These are phyloP conservation scores for Masticophis lateralis DNA, from an alignment of 2,797 vertebrate species.

Conservation along the genomic window DNA sequence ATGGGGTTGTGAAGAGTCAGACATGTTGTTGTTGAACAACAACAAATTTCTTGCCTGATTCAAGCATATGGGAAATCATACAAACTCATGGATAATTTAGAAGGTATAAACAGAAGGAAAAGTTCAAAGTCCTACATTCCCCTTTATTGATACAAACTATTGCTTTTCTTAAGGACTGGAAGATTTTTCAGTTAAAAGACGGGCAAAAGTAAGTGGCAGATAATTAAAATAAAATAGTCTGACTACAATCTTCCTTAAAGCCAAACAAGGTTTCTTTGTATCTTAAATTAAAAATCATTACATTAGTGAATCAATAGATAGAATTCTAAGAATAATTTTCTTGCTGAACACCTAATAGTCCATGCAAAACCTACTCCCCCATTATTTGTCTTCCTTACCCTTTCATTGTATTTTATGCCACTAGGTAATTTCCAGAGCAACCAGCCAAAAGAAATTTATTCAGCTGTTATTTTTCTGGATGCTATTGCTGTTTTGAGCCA, in stretches of 20 bases:
- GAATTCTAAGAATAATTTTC: constrained; percentile 30
- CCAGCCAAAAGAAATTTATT: constrained; percentile 56
- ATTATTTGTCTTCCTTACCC: constrained; percentile 10
- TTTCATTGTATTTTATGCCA: constrained; percentile 35
- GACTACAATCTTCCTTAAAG: constrained; percentile 17
- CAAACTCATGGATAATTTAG: not conserved
- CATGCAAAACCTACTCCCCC: not conserved
- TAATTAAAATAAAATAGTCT: constrained; percentile 10
- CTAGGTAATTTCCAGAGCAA: constrained; percentile 64
- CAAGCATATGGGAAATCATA: not conserved
- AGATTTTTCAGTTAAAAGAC: not conserved
- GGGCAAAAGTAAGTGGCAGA: not conserved
- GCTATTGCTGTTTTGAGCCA: constrained; percentile 51
- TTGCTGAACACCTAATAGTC: not conserved
- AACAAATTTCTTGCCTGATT: not conserved
- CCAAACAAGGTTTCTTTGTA: not conserved
- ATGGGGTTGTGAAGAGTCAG: not conserved
- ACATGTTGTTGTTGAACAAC: not conserved
- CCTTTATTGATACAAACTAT: not conserved
- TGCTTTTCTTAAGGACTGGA: not conserved
- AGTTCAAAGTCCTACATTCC: not conserved
- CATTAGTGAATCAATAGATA: constrained; percentile 16
- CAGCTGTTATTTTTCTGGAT: constrained; percentile 47
- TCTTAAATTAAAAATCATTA: constrained; percentile 6
- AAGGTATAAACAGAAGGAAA: not conserved